These are phyloP conservation scores for Hylaeus anthracinus DNA, from an alignment of 1,140 invertebrate genomes.

Conservation along the genomic window DNA sequence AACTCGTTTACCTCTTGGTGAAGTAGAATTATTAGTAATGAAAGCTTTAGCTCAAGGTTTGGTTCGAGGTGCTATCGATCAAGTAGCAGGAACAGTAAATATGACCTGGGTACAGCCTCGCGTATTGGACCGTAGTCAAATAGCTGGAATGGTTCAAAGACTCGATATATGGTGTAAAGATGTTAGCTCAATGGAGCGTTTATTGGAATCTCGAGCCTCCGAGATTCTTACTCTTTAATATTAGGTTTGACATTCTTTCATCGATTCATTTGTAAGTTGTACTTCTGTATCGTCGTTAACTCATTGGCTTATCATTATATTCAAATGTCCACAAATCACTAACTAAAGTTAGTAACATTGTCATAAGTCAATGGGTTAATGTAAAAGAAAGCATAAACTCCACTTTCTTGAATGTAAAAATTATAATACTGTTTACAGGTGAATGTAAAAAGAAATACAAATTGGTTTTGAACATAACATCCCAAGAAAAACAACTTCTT, in stretches of 20 bases:
- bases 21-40: constrained; percentile 98
- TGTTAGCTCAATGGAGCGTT: constrained; percentile 89
- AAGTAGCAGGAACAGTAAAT: constrained; percentile 90
- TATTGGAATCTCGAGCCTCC: constrained; percentile 90
- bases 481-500: background rate
- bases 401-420: constrained; percentile 16
- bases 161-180: constrained; percentile 91
- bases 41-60: constrained; percentile 97
- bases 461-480: constrained; percentile 25
- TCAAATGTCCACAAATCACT: background rate
- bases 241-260: constrained; percentile 10
- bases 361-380: constrained; percentile 36
- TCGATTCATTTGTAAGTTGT: constrained; percentile 34
- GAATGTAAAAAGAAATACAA: constrained; percentile 10
- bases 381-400: background rate
- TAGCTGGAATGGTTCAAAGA: constrained; percentile 89
- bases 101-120: constrained; percentile 94
- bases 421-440: constrained; percentile 9
- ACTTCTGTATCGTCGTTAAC: constrained; percentile 31
- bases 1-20: constrained; percentile 89
- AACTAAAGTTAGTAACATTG: background rate
- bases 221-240: constrained; percentile 90
- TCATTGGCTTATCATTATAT: constrained; percentile 29
- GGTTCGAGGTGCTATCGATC: constrained; percentile 97
- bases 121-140: constrained; percentile 90